Conservation (phyloP, 2,113 vertebrate genomes). For the Pterophyllum scalare region DNA sequence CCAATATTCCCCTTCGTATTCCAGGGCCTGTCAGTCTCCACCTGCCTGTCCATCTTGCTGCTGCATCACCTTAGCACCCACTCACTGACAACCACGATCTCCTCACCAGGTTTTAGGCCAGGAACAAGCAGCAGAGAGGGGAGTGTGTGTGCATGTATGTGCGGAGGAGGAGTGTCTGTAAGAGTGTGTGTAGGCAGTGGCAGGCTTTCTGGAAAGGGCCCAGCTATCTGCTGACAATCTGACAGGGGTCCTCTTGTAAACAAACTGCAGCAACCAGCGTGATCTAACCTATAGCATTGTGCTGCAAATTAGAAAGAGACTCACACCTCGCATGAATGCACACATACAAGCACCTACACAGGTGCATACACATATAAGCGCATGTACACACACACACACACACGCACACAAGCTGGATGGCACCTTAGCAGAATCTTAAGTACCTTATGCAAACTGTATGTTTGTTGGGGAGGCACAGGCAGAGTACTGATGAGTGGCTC, state of each 20-base stretch:
- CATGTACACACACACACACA: neutral
- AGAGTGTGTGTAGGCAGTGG: conserved; percentile 62
- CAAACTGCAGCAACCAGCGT: conserved; percentile 81
- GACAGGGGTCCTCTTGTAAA: conserved; percentile 89
- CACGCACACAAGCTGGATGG: conserved; percentile 47
- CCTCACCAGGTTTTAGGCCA: conserved; percentile 34
- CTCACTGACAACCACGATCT: conserved; percentile 61
- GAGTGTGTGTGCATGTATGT: conserved; percentile 3
- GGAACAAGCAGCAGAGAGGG: conserved; percentile 29
- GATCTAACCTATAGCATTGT: conserved; percentile 82
- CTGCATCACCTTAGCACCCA: conserved; percentile 53
- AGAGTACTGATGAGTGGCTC: conserved; percentile 92
- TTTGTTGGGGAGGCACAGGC: conserved; percentile 87
- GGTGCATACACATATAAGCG: conserved; percentile 15
- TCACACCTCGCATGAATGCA: conserved; percentile 41
- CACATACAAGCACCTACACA: conserved; percentile 22
- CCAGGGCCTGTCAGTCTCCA: conserved; percentile 76
- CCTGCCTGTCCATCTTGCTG: conserved; percentile 70
- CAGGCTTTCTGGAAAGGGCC: conserved; percentile 75
- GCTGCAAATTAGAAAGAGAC: conserved; percentile 89
- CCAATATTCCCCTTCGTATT: conserved; percentile 68
- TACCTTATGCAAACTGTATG: conserved; percentile 92
- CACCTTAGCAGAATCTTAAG: conserved; percentile 88
- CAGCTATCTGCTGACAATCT: conserved; percentile 81
- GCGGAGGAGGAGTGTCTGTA: neutral